Base-by-base conservation (phyloP, 2,797 vertebrate species). In the Chrysocyon brachyurus region DNA sequence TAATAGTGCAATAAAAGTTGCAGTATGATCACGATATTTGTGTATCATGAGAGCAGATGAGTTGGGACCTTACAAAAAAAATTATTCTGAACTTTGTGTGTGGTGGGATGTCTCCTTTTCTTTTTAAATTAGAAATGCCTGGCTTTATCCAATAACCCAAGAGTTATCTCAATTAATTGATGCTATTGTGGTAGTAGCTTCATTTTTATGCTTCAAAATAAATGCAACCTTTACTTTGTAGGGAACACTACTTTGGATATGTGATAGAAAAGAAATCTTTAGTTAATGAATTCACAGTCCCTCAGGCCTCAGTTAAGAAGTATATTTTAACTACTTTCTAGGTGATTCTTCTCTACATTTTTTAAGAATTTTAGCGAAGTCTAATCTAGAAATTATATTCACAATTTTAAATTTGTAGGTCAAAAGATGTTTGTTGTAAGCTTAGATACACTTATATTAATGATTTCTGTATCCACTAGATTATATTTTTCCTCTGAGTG, bases 271-370 rank as follows among this genome's bases (percentile, higher is more conserved):
- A 94, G 63, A 89, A 88, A 94, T 89, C 31, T 40, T 5, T 9
- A 63, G 31, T 96, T 93, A 95, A 86, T 81, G 36, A 54, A 92
- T 54, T 88, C 72, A 90, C 3, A 61, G 21, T 73, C 26, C 61
- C 56, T 78, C 77, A 85, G 87, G 40, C 31, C 28, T 93, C 89
- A 94, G 12, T 90, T 92, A 85, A 92, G 54, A 95, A 87, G 33
- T 40, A 87, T 52, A 85, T 81, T 68, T 85, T 85, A 96, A 94
- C 40, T 63, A 77, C 36, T 87, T 94, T 87, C 72, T 87, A 36
- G 49, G 9, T 77, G 36, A 49, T 31, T 46, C 4, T 36, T 66
- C 19, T n/a, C 16, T 7, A n/a, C 19, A 49, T 31, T 94, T 88
- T 54, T 82, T 66, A 31, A 81, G 33, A 84, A n/a, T 57, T 73